Percentiles rank a stretch among this genome's conserved stretches.
Conservation (phyloP, 2,888 invertebrate species). For the Caenorhabditis sp. region DNA sequence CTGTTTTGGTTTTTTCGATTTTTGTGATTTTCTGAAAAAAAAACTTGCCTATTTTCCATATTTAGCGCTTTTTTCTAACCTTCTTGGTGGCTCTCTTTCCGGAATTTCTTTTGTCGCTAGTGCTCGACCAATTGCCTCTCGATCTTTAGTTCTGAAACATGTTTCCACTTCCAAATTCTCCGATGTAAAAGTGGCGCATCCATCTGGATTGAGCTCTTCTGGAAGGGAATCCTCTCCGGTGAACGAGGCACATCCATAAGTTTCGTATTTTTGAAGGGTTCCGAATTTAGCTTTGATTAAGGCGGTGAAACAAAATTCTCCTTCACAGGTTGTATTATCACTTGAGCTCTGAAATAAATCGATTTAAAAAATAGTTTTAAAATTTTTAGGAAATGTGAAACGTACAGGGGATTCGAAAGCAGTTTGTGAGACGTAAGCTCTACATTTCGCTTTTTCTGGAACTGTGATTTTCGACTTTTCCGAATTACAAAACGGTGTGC, state of each 20-base stretch:
- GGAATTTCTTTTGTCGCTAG: conserved; percentile 55
- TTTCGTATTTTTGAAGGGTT: conserved; percentile 54
- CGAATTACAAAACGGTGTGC: conserved; percentile 61
- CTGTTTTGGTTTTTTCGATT: conserved; percentile 17
- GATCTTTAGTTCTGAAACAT: conserved; percentile 60
- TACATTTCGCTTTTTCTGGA: conserved; percentile 59
- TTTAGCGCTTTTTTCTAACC: background rate
- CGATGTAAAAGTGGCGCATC: conserved; percentile 64
- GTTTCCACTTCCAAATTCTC: conserved; percentile 60
- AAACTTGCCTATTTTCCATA: background rate
- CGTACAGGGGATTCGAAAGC: conserved; percentile 53
- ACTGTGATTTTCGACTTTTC: conserved; percentile 58
- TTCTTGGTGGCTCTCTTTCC: conserved; percentile 18
- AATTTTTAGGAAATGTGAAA: background rate
- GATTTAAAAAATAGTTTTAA: no score
- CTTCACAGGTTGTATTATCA: conserved; percentile 7
- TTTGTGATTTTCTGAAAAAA: conserved; percentile 34
- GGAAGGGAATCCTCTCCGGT: conserved; percentile 58
- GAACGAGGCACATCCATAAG: conserved; percentile 65
- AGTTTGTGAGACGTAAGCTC: conserved; percentile 44
- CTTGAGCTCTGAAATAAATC: background rate
- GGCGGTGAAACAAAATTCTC: conserved; percentile 29
- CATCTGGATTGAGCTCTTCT: conserved; percentile 65
- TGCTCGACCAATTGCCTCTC: conserved; percentile 58
- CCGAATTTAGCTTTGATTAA: conserved; percentile 60